Conservation (phyloP, 2,113 vertebrate genomes). For the Chroicocephalus ridibundus region DNA sequence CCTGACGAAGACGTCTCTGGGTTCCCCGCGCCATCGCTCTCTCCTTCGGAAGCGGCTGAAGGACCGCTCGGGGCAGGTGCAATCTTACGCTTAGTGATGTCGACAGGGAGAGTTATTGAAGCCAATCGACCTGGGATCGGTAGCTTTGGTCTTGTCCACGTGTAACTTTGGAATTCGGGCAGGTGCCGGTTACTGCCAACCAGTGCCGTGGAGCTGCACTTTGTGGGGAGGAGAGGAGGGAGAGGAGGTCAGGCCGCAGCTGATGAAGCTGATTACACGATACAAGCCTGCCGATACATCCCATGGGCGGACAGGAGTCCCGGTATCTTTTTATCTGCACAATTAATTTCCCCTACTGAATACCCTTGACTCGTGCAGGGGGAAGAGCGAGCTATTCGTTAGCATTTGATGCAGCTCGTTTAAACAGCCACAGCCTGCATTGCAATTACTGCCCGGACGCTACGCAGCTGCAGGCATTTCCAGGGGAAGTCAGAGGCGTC, state of each 20-base stretch:
- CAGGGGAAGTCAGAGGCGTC: not conserved
- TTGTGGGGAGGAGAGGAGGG: not conserved
- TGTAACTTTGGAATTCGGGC: accelerated
- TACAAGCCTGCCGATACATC: not conserved
- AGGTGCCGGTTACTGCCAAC: not conserved
- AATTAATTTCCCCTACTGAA: not conserved
- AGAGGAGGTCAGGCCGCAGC: not conserved
- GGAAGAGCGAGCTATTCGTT: not conserved
- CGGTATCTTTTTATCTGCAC: not conserved
- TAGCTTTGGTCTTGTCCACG: not conserved
- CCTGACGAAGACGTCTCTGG: not conserved
- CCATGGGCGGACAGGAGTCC: not conserved
- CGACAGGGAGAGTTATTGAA: not conserved
- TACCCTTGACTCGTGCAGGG: accelerated
- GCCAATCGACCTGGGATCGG: not conserved
- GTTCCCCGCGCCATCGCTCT: accelerated
- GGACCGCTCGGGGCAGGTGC: not conserved
- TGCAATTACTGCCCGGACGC: accelerated
- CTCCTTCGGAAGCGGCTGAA: not conserved
- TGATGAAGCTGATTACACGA: not conserved
- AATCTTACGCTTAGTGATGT: not conserved
- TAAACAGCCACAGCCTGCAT: accelerated
- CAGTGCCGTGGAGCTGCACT: not conserved
- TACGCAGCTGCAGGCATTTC: not conserved
- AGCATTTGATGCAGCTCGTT: accelerated